These are phyloP conservation scores for Oscheius sp. DNA, from an alignment of 2,888 invertebrate species.

Conservation along the genomic window DNA sequence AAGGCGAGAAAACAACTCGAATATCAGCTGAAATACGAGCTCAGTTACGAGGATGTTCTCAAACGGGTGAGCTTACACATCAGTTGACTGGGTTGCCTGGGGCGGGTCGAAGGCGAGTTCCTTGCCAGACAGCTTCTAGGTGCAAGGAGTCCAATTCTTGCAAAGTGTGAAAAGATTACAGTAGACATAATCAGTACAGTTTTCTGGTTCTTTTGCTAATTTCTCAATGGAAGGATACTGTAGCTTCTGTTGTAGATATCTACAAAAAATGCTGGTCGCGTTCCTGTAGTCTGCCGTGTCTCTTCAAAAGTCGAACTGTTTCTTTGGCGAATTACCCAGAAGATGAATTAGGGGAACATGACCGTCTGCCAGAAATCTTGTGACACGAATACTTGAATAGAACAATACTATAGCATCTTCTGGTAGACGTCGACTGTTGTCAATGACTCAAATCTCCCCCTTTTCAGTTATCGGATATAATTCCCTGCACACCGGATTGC, in stretches of 20 bases:
- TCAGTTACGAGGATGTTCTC: slow-evolving; percentile 23
- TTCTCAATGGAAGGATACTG: neutral
- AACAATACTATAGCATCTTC: too few species aligned
- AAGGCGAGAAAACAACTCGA: neutral
- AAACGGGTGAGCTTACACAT: slow-evolving; percentile 3
- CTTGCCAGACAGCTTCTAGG: neutral
- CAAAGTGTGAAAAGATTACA: neutral
- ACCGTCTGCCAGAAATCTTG: too few species aligned
- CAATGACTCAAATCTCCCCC: neutral
- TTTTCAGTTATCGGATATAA: slow-evolving; percentile 45
- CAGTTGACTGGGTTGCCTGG: too few species aligned
- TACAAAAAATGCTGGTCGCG: too few species aligned
- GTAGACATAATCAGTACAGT: neutral
- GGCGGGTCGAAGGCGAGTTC: neutral
- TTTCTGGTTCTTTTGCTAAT: neutral
- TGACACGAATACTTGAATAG: too few species aligned
- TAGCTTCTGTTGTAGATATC: neutral
- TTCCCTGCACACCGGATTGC: slow-evolving; percentile 52
- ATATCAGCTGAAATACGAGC: slow-evolving; percentile 17
- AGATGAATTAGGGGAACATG: too few species aligned
- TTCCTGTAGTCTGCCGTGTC: too few species aligned
- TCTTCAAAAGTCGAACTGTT: too few species aligned
- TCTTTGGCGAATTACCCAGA: too few species aligned
- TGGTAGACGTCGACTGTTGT: neutral
- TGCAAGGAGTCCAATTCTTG: neutral